A percentile compares a stretch with the other conserved stretches of the same genome.
These are phyloP conservation scores for Calliphora vomitoria DNA, from an alignment of 2,888 invertebrate genomes.

Conservation along the genomic window DNA sequence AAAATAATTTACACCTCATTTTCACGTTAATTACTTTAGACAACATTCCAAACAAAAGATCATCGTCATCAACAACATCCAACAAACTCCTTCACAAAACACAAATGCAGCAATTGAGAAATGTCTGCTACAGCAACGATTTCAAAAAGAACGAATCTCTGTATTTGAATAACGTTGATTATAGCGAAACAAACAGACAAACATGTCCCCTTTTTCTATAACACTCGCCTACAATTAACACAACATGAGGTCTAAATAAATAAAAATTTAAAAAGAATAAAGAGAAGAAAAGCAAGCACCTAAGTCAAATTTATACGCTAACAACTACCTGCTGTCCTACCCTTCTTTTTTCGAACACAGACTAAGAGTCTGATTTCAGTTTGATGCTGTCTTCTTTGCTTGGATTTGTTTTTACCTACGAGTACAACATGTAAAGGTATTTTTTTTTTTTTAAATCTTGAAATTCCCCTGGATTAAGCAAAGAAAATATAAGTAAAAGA, in stretches of 20 bases:
- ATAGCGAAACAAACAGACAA: not conserved
- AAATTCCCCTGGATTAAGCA: constrained; percentile 56
- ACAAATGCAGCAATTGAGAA: constrained; percentile 17
- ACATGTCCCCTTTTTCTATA: constrained; percentile 65
- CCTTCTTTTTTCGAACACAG: not conserved
- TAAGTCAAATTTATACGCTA: not conserved
- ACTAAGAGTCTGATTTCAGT: not conserved
- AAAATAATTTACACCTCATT: constrained; percentile 68
- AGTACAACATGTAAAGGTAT: constrained; percentile 35
- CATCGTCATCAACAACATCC: not conserved
- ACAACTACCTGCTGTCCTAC: constrained; percentile 26
- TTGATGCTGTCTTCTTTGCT: not conserved
- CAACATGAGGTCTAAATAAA: constrained; percentile 63
- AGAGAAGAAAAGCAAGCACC: not conserved
- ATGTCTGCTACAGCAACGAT: not conserved
- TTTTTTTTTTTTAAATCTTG: constrained; percentile 25
- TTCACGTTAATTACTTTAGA: constrained; percentile 62
- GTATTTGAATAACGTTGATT: too few relatives aligned
- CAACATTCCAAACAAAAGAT: constrained; percentile 48
- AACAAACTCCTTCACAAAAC: not conserved
- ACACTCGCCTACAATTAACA: constrained; percentile 68
- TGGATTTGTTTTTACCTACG: not conserved
- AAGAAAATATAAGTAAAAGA: constrained; percentile 8
- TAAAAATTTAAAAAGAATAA: constrained; percentile 19
- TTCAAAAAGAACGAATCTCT: not conserved